A percentile compares a stretch with the other conserved stretches of the same genome.
These are phyloP conservation scores for Zaprionus inermis DNA, from an alignment of 1,140 invertebrate genomes.

Conservation along the genomic window DNA sequence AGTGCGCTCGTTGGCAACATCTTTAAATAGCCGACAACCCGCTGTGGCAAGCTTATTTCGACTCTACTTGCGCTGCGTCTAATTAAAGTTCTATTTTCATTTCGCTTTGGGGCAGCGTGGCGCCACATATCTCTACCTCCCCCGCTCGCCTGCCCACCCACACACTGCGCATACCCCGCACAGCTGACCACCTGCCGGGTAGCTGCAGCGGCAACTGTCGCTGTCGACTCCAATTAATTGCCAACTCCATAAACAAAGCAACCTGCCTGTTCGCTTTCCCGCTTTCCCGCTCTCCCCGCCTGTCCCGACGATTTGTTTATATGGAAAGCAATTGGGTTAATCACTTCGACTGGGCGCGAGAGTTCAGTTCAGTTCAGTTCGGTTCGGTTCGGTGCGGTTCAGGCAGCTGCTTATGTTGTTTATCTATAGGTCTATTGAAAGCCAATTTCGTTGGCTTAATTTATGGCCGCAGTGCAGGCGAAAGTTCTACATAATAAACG, in stretches of 20 bases:
- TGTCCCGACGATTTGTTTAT: constrained; percentile 58
- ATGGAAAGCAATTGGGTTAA: constrained; percentile 71
- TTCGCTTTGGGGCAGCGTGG: constrained; percentile 59
- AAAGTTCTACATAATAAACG: constrained; percentile 1
- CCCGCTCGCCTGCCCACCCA: background rate
- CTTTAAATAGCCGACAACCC: constrained; percentile 68
- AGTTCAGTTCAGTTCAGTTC: background rate
- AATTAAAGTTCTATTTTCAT: constrained; percentile 80
- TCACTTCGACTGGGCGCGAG: constrained; percentile 35
- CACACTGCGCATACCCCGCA: constrained; percentile 16
- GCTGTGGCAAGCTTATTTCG: constrained; percentile 57
- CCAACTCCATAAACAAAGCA: constrained; percentile 53
- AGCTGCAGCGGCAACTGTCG: constrained; percentile 58
- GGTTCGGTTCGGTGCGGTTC: background rate
- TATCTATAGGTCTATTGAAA: background rate
- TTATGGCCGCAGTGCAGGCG: background rate
- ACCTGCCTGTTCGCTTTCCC: constrained; percentile 6
- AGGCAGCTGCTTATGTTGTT: background rate
- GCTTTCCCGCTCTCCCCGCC: constrained; percentile 6
- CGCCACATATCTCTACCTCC: constrained; percentile 46
- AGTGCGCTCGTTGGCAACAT: no score
- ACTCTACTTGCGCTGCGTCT: constrained; percentile 48
- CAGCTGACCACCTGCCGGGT: constrained; percentile 37
- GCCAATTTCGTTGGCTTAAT: constrained; percentile 4
- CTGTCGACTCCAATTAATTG: constrained; percentile 73